These are phyloP conservation scores for Megalonaias nervosa DNA, from an alignment of 1,140 invertebrate species.

Conservation along the genomic window DNA sequence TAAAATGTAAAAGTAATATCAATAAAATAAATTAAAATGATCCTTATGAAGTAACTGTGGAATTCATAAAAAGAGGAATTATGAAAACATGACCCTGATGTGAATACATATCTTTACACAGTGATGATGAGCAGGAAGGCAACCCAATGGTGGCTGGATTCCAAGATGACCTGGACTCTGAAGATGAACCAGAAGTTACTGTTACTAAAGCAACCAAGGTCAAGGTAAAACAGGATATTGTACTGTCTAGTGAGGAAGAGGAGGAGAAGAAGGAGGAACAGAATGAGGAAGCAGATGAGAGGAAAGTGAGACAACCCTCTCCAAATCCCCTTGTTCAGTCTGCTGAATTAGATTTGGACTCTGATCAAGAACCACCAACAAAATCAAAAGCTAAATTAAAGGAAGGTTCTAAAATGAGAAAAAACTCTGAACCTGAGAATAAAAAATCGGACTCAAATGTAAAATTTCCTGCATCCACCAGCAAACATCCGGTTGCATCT, in stretches of 20 bases:
- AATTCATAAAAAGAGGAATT: background rate
- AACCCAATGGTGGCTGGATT: constrained; percentile 91
- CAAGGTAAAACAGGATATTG: constrained; percentile 36
- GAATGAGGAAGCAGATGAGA: background rate
- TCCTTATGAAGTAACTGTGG: background rate
- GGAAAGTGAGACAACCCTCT: background rate
- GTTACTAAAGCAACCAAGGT: constrained; percentile 2
- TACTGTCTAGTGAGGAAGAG: constrained; percentile 63
- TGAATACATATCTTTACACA: constrained; percentile 13
- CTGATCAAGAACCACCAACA: background rate
- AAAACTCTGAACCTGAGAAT: background rate
- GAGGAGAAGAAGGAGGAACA: constrained; percentile 17
- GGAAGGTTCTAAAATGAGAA: background rate
- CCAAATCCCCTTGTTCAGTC: background rate
- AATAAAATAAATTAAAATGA: background rate
- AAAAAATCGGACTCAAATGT: background rate
- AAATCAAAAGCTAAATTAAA: constrained; percentile 6
- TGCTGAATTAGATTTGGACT: background rate
- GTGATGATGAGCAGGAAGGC: constrained; percentile 79
- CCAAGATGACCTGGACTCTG: constrained; percentile 78
- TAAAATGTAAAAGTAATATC: too few relatives aligned
- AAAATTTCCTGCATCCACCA: too few relatives aligned
- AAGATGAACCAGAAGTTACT: constrained; percentile 73
- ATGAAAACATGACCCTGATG: too few relatives aligned
- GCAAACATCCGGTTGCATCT: too few relatives aligned